phyloP scores from a whole-genome alignment of 2,113 vertebrate genomes.

The Trichechus manatus region DNA sequence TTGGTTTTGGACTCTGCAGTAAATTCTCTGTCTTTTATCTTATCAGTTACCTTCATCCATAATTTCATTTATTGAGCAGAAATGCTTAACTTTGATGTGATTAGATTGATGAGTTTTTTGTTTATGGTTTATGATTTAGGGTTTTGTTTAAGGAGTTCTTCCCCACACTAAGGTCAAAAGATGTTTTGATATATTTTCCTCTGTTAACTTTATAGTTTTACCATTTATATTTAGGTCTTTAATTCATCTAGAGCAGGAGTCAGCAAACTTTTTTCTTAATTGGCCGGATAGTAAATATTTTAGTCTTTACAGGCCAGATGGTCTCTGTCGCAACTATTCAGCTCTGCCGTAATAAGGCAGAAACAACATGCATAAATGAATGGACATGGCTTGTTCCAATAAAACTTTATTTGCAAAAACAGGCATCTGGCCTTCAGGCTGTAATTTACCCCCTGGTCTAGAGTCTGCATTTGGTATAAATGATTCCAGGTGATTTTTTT shows the following conservation, averaged over 20 bases:
- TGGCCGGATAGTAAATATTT: not conserved
- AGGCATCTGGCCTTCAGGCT: not conserved
- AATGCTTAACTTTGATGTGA: not conserved
- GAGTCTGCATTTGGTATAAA: not conserved
- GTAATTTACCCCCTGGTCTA: not conserved
- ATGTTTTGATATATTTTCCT: constrained; percentile 2
- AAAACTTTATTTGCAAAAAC: not conserved
- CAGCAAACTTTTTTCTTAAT: constrained; percentile 19
- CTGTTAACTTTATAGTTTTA: constrained; percentile 13
- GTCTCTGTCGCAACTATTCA: not conserved
- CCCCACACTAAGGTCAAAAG: not conserved
- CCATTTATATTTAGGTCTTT: not conserved
- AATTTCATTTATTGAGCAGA: not conserved
- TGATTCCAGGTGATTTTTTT: not conserved
- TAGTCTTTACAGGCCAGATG: not conserved
- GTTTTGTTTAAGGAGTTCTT: not conserved
- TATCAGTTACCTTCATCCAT: not conserved
- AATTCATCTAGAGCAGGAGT: not conserved
- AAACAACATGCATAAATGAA: not conserved
- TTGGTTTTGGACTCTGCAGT: constrained; percentile 14
- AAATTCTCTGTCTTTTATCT: not conserved
- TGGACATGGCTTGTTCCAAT: not conserved
- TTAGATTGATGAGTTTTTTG: not conserved
- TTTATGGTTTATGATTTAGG: constrained; percentile 3
- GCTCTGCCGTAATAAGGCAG: not conserved